Conservation (phyloP, 1,140 invertebrate species). For the Alviniconcha marisindica region DNA sequence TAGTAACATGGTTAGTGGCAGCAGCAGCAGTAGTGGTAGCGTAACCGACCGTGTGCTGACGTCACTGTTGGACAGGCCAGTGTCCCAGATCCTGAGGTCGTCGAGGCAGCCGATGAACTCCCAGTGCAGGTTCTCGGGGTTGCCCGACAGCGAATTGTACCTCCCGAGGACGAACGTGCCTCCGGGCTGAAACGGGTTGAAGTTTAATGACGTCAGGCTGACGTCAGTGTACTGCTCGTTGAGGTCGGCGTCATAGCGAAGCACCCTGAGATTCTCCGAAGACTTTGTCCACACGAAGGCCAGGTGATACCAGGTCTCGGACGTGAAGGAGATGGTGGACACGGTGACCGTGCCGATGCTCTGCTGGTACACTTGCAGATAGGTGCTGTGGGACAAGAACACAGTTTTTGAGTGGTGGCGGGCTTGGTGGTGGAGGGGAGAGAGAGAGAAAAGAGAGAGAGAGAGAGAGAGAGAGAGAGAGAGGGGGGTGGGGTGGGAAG, state of each 20-base stretch:
- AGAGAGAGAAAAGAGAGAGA: not conserved
- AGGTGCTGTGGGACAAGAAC: not conserved
- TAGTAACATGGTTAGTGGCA: no score
- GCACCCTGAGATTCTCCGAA: not conserved
- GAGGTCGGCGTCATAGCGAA: not conserved
- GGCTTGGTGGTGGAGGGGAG: no score
- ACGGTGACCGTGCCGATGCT: not conserved
- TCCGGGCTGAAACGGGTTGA: not conserved
- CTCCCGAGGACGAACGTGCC: not conserved
- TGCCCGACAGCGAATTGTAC: not conserved
- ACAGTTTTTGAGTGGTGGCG: no score
- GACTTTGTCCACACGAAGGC: constrained; percentile 17
- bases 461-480: not conserved
- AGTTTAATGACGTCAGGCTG: not conserved
- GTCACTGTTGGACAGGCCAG: not conserved
- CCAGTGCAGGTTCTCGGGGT: not conserved
- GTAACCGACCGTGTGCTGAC: not conserved
- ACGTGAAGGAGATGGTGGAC: not conserved
- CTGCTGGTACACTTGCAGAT: not conserved
- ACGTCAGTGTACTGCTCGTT: not conserved
- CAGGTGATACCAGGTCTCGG: not conserved
- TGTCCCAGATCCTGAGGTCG: constrained; percentile 11
- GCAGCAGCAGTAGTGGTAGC: no score
- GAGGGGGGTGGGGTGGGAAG: no score
- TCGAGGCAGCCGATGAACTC: not conserved